Conservation (phyloP, 2,888 invertebrate genomes). For the Tupiocoris notatus region DNA sequence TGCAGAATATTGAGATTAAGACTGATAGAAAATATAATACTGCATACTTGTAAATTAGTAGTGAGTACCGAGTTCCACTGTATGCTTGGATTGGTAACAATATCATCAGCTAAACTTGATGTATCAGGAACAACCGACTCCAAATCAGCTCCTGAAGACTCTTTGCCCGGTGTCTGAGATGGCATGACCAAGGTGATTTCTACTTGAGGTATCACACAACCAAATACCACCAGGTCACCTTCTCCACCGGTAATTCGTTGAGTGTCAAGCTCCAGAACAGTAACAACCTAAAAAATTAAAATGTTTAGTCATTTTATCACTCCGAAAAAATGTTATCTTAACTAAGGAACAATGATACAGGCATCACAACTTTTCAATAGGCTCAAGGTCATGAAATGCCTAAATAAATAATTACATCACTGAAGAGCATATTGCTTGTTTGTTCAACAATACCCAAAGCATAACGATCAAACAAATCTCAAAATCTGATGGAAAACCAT, state of each 20-base stretch:
- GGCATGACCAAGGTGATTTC: constrained; percentile 88
- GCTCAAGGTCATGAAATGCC: not conserved
- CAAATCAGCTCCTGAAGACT: constrained; percentile 78
- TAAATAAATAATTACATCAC: not conserved
- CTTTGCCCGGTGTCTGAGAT: constrained; percentile 73
- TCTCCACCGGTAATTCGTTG: constrained; percentile 63
- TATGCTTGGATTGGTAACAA: constrained; percentile 60
- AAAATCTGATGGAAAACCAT: too few relatives aligned
- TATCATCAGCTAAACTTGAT: constrained; percentile 77
- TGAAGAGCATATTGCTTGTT: not conserved
- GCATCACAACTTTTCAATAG: not conserved
- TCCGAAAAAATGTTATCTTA: not conserved
- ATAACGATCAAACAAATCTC: too few relatives aligned
- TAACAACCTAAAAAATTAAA: constrained; percentile 58
- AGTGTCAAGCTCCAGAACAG: constrained; percentile 76
- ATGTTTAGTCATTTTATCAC: too few relatives aligned
- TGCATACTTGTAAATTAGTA: constrained; percentile 49
- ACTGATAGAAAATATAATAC: too few relatives aligned
- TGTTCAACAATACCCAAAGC: too few relatives aligned
- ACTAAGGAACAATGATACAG: not conserved
- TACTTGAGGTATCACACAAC: constrained; percentile 78
- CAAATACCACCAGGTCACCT: constrained; percentile 63
- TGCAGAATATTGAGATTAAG: too few relatives aligned
- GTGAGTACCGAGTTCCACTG: constrained; percentile 49
- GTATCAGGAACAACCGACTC: constrained; percentile 84